Base-by-base conservation (phyloP, 2,113 vertebrate genomes). In the Aldabrachelys gigantea region DNA sequence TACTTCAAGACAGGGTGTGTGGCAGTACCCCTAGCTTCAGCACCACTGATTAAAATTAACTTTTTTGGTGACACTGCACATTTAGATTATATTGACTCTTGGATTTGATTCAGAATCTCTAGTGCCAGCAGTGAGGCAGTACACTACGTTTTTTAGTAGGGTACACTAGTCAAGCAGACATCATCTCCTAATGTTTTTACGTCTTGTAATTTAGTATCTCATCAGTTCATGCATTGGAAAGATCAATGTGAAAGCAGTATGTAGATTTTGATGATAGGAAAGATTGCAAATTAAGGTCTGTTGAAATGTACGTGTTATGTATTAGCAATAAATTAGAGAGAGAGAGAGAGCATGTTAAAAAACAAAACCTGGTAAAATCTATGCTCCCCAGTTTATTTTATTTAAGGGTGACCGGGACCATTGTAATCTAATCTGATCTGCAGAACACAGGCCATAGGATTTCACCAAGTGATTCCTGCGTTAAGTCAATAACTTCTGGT, bases 21-120 rank as follows among this genome's bases (percentile, higher is more conserved):
- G 65, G n/a, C 35, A 38, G 8, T 17, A 69, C 35, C 17, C 35
- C 35, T 69, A 69, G 8, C 2, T 69, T n/a, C 35, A 69, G 31
- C 17, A n/a, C 65, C 65, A 10, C 5, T 38, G 1, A 22, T 1
- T 3, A 5, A 25, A 57, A 0, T 76, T 4, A 1, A 6, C 38
- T 82, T 35, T 62, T 38, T 6, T 2, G 85, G 29, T 88, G 92
- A 89, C 81, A 8, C 89, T 31, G 95, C 94, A 35, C 87, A 85
- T 91, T 80, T 22, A 13, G 82, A 14, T 41, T 10, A 0, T 76
- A 0, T 31, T 35, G 75, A 87, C 35, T 17, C 5, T 5, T 52
- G 95, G 93, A 95, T 9, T 85, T 5, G 27, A 53, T 2, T 89
- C 53, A 6, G 94, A 8, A 82, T 86, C 95, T 53, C 87, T n/a